Evolutionary conservation across 2,888 invertebrate species (phyloP), one percentile per base, ranked within the genome.

Genomic region (Morinoia aosen): DNA sequence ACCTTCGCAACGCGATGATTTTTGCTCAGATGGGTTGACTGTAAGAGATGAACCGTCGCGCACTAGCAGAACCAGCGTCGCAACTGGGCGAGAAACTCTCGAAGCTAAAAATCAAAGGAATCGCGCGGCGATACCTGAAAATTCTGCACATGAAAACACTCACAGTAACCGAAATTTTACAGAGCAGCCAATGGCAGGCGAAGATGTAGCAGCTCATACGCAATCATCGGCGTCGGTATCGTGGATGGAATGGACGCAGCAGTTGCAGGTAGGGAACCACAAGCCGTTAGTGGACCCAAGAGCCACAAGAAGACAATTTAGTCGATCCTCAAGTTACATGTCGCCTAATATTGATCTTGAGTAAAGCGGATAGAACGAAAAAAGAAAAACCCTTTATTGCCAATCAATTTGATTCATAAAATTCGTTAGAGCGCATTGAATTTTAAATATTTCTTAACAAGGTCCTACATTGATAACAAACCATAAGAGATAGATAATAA

Each of bases 231-330:
- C 57, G 91, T 97, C 97, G 25, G 96, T 96, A 19, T 97, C 97
- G 12, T 97, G 97, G 97, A 96, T 97, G 96, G 97, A 97, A 88
- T 97, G 97, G 97, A 97, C 96, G 40, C 97, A 97, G 91, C 97
- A 97, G 94, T 96, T 97, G 58, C 97, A 97, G 96, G 97, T 97
- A 91, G 95, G 95, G 39, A 58, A 56, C 90, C 14, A 16, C 8
- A 12, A 61, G 48, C 5, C 48, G 48, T 48, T 48, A 48, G 48
- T 48, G 48, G 48, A 48, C 48, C 5, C 48, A 48, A 48, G 5
- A 48, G 48, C 48, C 48, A 48, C 48, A 48, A 48, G 5, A 48
- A 48, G 48, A 48, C 48, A 5, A 48, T 48, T 4, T 5, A 48
- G 48, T 48, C 48, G 48, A 48, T 48, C 48, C 48, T 48, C 48